A percentile compares a stretch with the other conserved stretches of the same genome.
phyloP scores from a whole-genome alignment of 2,888 invertebrate species.

The Amitus sp. region DNA sequence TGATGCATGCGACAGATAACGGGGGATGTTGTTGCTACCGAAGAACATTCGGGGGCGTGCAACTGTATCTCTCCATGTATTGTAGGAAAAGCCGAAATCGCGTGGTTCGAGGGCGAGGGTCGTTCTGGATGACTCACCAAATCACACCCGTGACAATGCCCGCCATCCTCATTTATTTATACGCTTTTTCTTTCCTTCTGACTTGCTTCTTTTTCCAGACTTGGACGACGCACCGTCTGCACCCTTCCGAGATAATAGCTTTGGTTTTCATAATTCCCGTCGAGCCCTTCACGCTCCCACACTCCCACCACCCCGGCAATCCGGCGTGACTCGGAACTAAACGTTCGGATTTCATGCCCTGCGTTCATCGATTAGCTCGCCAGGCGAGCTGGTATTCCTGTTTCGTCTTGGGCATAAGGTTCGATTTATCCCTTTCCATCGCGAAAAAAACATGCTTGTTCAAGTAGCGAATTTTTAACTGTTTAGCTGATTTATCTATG shows the following conservation, averaged over 20 bases:
- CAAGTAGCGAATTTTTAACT: no score
- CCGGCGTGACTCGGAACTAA: constrained; percentile 37
- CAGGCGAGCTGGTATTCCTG: no score
- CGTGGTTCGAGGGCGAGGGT: constrained; percentile 37
- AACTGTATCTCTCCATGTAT: no score
- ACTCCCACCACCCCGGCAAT: constrained; percentile 1
- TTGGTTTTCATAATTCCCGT: constrained; percentile 19
- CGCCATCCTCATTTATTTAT: constrained; percentile 38
- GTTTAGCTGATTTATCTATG: no score
- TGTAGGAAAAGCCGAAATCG: constrained; percentile 30
- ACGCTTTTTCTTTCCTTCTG: constrained; percentile 15
- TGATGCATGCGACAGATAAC: constrained; percentile 40
- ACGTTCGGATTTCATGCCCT: constrained; percentile 37
- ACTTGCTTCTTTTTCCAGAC: neutral
- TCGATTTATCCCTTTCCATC: no score
- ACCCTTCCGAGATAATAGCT: constrained; percentile 34
- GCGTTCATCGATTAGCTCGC: neutral
- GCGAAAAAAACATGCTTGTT: no score
- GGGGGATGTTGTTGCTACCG: constrained; percentile 22
- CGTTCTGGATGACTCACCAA: constrained; percentile 37
- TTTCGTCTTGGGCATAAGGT: neutral
- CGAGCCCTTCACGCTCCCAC: constrained; percentile 28
- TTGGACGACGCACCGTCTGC: constrained; percentile 4
- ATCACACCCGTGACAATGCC: constrained; percentile 38
- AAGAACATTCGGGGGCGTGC: constrained; percentile 20